Evolutionary conservation across 1,140 invertebrate species (phyloP), one percentile per base, ranked within the genome.

Genomic region (Popillia japonica): DNA sequence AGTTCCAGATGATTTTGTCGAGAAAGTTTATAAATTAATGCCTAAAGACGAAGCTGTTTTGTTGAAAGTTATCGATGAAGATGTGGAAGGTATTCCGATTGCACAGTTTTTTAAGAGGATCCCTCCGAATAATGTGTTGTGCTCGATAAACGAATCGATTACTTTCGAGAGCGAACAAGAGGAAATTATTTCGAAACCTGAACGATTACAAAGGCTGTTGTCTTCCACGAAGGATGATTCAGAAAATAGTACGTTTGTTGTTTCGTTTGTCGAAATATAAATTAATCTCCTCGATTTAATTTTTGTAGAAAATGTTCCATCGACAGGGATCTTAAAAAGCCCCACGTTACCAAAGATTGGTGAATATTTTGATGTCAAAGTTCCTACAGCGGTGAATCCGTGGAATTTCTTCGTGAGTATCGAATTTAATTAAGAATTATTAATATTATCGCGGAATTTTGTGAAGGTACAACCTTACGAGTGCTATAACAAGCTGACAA

Each of bases 31-130:
- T 34, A 85, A 83, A 81, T 78, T 89, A 17, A 87, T 90, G 76
- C 87, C 88, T 59, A 85, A 87, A 68, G 86, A 85, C 74, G 85
- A 88, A 73, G 79, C 84, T 72, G 85, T 88, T 14, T 75, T 89
- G 0, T 77, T 88, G 14, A 88, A 88, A 80, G 81, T 88, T 40
- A 72, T 87, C 2, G 73, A 80, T 73, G 77, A 81, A 9, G 79
- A 75, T 0, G 61, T 61, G 4, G 78, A 83, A n/a, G 59, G 81
- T 11, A 23, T 83, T 34, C 87, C 89, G 8, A 79, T 87, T 42
- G 90, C 92, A 3, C 90, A 92, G 82, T 87, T 93, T 42, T 92
- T 91, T 80, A 91, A 90, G 79, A 86, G 92, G 82, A 87, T 87
- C 61, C 85, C 87, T 44, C 87, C 88, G 8, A 87, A 89, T 59